A percentile compares a stretch with the other conserved stretches of the same genome.
Evolutionary conservation across 2,113 vertebrate genomes (phyloP).

Genomic region (Bothrops jararaca): DNA sequence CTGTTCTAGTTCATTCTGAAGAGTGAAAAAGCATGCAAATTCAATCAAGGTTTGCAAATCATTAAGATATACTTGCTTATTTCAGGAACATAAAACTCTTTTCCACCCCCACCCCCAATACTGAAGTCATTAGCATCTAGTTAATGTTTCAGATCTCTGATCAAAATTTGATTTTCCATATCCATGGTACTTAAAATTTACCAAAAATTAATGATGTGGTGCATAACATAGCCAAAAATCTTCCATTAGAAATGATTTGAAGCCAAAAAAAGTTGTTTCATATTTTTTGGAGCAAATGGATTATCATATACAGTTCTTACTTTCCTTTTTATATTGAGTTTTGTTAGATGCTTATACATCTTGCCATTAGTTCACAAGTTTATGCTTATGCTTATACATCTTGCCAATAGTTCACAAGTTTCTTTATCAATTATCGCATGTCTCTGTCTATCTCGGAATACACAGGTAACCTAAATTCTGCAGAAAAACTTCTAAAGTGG

Average conservation of each 20-base stretch:
- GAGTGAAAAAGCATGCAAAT: constrained; percentile 10
- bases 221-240: constrained; percentile 28
- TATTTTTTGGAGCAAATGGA: not conserved
- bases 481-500: not conserved
- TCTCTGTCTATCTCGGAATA: not conserved
- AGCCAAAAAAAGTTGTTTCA: not conserved
- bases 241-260: constrained; percentile 39
- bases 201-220: not conserved
- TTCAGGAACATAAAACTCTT: not conserved
- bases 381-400: not conserved
- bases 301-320: not conserved
- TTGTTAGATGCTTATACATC: not conserved
- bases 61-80: constrained; percentile 8
- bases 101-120: not conserved
- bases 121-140: not conserved
- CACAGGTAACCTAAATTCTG: not conserved
- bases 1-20: not conserved
- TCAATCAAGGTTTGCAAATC: constrained; percentile 8
- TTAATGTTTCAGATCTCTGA: not conserved
- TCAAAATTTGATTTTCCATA: constrained; percentile 2
- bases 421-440: not conserved
- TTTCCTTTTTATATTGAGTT: not conserved
- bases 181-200: not conserved
- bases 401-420: not conserved
- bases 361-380: not conserved